Percentiles rank a stretch among this genome's conserved stretches.
These are phyloP conservation scores for Boleophthalmus pectinirostris DNA, from an alignment of 2,113 vertebrate genomes.

Conservation along the genomic window DNA sequence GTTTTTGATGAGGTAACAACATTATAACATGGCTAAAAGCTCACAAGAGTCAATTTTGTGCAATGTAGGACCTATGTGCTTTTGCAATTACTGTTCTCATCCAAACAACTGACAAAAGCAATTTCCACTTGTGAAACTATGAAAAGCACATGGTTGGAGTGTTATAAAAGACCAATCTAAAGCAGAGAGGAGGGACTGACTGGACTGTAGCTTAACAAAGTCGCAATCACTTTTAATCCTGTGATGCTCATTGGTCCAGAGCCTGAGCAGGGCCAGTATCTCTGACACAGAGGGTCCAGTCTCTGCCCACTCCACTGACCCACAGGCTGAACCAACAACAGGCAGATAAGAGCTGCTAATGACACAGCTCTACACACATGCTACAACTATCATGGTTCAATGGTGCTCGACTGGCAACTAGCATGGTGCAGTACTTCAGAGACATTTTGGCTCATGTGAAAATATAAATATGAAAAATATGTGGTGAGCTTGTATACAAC, in stretches of 20 bases:
- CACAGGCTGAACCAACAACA: constrained; percentile 9
- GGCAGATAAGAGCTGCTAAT: constrained; percentile 3
- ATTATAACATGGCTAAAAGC: no score
- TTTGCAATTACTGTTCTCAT: background rate
- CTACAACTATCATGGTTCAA: background rate
- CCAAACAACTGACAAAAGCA: background rate
- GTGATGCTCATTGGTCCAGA: background rate
- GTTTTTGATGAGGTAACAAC: no score
- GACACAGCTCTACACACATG: background rate
- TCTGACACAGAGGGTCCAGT: background rate
- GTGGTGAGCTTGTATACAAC: background rate
- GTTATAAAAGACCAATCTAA: background rate
- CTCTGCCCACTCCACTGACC: background rate
- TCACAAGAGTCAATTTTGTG: no score
- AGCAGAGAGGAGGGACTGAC: background rate
- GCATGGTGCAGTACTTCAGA: background rate
- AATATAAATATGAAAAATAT: background rate
- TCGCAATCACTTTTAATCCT: background rate
- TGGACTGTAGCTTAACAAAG: background rate
- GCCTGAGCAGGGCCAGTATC: constrained; percentile 1
- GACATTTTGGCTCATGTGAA: background rate
- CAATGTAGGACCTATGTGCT: no score
- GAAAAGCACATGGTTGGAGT: background rate
- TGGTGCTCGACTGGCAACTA: background rate
- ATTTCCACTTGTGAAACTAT: background rate